Base-by-base conservation (phyloP, 2,113 vertebrate genomes). In the Excalfactoria chinensis region DNA sequence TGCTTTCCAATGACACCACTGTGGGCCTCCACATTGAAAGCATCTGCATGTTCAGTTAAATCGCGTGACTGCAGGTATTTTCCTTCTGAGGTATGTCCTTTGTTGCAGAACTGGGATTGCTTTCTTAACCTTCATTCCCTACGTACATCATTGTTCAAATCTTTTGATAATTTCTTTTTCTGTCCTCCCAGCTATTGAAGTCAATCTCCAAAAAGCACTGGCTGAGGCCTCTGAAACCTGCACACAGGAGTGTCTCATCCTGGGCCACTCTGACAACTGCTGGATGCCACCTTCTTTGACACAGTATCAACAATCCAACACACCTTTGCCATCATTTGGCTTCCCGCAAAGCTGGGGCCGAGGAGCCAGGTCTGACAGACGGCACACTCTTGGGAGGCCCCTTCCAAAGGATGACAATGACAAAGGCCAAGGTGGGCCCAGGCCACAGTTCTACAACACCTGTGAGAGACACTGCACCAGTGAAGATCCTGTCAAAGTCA, bases 221-320 rank as follows among this genome's bases (percentile, higher is more conserved):
- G 98, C 98, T 13, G 99, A 99, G 93, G 99, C 98, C 85, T 99
- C 99, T 1, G 99, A 99, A 96, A 99, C 98, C 97, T 99, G 99
- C 93, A 99, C 99, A 9, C 99, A 99, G 97, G 99, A 99, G 97
- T 99, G 99, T 90, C 98, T 99, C 90, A 99, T 99, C 97, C 98
- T 99, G 25, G 99, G 99, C 94, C 99, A 99, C 94, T 99, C 99
- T 16, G 99, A 99, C 98, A 98, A 98, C 98, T 99, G 99, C 97
- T 99, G 99, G 99, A 99, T 99, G 99, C 99, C 99, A 21, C 98
- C 98, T 43, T 98, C 98, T 3, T 90, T 99, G 98, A 97, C 98
- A 86, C 98, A 98, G 88, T 98, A 98, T 71, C 98, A 98, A 91
- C 97, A 97, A 91, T 96, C 97, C 82, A 89, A 95, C 95, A 69